Evolutionary conservation across 1,140 invertebrate genomes (phyloP).

Genomic region (Drosophila parvula): DNA sequence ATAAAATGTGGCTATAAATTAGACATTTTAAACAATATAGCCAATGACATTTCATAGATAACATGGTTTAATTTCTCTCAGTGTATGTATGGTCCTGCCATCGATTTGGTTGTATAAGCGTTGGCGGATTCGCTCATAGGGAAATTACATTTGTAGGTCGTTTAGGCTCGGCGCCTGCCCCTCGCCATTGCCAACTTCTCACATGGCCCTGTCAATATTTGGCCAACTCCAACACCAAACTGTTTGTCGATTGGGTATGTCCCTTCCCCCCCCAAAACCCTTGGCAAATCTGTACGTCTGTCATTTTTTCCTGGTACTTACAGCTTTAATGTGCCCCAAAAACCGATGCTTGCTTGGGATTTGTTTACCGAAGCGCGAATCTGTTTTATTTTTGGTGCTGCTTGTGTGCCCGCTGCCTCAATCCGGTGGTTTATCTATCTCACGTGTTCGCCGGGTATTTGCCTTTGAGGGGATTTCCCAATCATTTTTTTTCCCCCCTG

Average conservation of each 20-base stretch:
- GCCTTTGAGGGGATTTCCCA: conserved; percentile 52
- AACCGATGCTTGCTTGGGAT: conserved; percentile 42
- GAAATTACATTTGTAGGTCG: conserved; percentile 58
- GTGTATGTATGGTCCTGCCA: conserved; percentile 23
- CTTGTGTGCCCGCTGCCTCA: conserved; percentile 16
- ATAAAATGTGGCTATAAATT: neutral
- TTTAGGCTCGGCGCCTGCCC: conserved; percentile 20
- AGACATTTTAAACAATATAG: neutral
- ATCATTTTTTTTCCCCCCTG: conserved; percentile 19
- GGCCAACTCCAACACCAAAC: conserved; percentile 35
- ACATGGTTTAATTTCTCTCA: neutral
- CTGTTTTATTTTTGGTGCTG: conserved; percentile 33
- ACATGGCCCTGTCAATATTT: conserved; percentile 55
- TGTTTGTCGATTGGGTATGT: conserved; percentile 28
- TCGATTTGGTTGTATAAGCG: conserved; percentile 41
- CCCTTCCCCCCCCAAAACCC: neutral
- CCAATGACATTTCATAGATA: no score
- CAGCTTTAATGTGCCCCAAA: conserved; percentile 45
- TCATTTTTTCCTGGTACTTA: conserved; percentile 39
- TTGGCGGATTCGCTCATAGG: conserved; percentile 31
- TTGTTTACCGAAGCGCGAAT: conserved; percentile 73
- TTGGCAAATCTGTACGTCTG: conserved; percentile 19
- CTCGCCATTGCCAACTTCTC: conserved; percentile 2
- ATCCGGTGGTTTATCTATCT: conserved; percentile 39
- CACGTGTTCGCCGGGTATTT: conserved; percentile 43